phyloP scores from a whole-genome alignment of 2,797 vertebrate species.

The Periophthalmus magnuspinnatus region DNA sequence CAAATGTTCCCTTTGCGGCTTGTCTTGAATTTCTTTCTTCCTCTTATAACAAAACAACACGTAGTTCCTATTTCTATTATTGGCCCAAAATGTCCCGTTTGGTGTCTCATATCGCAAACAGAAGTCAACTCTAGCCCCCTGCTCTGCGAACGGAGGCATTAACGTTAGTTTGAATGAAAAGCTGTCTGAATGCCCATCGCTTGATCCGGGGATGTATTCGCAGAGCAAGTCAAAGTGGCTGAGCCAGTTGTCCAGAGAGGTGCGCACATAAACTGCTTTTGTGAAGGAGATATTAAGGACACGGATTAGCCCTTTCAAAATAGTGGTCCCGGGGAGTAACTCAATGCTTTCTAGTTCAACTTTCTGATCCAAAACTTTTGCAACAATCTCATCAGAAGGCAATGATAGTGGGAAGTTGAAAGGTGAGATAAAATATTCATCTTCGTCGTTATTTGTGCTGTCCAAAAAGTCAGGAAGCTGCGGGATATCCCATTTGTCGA shows the following conservation, averaged over 20 bases:
- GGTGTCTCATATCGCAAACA: constrained; percentile 93
- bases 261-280: constrained; percentile 88
- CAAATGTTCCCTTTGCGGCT: constrained; percentile 64
- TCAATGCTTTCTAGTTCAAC: constrained; percentile 83
- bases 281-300: constrained; percentile 91
- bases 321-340: constrained; percentile 81
- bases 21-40: constrained; percentile 55
- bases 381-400: constrained; percentile 77
- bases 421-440: constrained; percentile 81
- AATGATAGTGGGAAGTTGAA: constrained; percentile 77
- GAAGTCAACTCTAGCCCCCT: constrained; percentile 87
- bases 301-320: constrained; percentile 85
- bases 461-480: constrained; percentile 57
- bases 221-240: constrained; percentile 90
- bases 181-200: constrained; percentile 82
- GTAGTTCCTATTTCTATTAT: constrained; percentile 89
- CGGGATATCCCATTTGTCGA: constrained; percentile 83
- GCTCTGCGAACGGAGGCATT: constrained; percentile 83
- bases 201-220: constrained; percentile 86
- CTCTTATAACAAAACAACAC: constrained; percentile 84
- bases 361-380: constrained; percentile 83
- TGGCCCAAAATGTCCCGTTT: constrained; percentile 91
- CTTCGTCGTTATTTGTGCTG: constrained; percentile 65
- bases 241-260: constrained; percentile 87
- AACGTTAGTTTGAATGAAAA: constrained; percentile 91